Conservation (phyloP, 2,888 invertebrate species). For the Carabus problematicus region DNA sequence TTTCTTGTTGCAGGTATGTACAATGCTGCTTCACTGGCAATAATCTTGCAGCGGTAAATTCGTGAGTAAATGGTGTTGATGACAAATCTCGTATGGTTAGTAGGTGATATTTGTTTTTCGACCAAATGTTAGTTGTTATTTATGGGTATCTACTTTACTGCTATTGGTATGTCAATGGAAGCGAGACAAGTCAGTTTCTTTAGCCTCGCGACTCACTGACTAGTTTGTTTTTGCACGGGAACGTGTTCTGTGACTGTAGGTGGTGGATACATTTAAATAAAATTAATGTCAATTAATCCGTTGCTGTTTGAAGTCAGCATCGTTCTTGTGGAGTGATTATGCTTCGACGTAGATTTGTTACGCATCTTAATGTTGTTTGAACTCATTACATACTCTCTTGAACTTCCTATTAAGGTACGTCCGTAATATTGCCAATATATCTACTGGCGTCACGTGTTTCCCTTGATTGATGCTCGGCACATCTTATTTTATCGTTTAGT, state of each 20-base stretch:
- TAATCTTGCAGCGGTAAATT: too few species aligned
- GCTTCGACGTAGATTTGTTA: neutral
- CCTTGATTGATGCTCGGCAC: too few species aligned
- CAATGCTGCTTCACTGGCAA: neutral
- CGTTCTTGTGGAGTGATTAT: slow-evolving; percentile 13
- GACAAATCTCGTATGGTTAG: neutral
- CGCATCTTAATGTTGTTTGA: slow-evolving; percentile 19
- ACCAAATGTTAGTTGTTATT: too few species aligned
- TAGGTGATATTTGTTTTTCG: too few species aligned
- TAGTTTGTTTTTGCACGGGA: neutral
- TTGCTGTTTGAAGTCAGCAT: slow-evolving; percentile 7
- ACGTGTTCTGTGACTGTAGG: slow-evolving; percentile 20
- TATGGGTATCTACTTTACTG: too few species aligned
- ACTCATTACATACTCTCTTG: slow-evolving; percentile 16
- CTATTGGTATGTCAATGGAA: neutral
- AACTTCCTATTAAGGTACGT: slow-evolving; percentile 15
- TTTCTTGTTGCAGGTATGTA: slow-evolving; percentile 1
- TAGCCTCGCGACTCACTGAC: too few species aligned
- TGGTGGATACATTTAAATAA: slow-evolving; percentile 26
- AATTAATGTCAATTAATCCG: slow-evolving; percentile 19
- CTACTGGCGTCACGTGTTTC: too few species aligned
- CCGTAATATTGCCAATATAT: slow-evolving; percentile 6
- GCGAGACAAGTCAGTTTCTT: slow-evolving; percentile 6
- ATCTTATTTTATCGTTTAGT: too few species aligned
- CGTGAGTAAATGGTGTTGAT: neutral